Conservation (phyloP, 2,113 vertebrate genomes). For the Beaufortia kweichowensis region DNA sequence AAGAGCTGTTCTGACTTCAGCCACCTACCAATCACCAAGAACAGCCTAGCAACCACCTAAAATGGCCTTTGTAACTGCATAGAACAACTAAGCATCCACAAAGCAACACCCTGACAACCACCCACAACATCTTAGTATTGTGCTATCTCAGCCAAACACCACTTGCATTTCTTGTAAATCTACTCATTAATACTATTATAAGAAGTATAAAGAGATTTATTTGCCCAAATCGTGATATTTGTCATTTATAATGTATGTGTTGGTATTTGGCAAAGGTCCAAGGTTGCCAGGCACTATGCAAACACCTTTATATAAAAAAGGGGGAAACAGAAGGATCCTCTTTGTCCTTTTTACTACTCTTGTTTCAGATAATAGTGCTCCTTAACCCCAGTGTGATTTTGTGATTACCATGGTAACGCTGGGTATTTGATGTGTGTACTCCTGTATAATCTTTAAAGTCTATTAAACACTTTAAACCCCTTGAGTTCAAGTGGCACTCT, state of each 20-base stretch:
- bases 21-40: too few relatives aligned
- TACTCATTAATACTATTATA: not conserved
- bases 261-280: constrained; percentile 16
- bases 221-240: not conserved
- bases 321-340: constrained; percentile 16
- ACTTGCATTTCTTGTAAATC: not conserved
- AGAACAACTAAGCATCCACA: not conserved
- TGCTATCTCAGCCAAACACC: not conserved
- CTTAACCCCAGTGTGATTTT: constrained; percentile 23
- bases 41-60: too few relatives aligned
- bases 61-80: not conserved
- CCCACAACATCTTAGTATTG: not conserved
- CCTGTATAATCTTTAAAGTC: constrained; percentile 32
- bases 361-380: constrained; percentile 19
- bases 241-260: not conserved
- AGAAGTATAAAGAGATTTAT: not conserved
- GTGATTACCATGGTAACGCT: constrained; percentile 28
- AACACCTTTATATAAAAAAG: constrained; percentile 30
- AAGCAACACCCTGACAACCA: not conserved
- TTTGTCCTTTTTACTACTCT: not conserved
- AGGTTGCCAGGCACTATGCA: constrained; percentile 35
- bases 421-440: constrained; percentile 19
- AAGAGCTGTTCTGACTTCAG: too few relatives aligned
- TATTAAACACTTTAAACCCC: constrained; percentile 33
- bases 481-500: constrained; percentile 16